Conservation (phyloP, 2,797 vertebrate genomes). For the Gallinago stenura region DNA sequence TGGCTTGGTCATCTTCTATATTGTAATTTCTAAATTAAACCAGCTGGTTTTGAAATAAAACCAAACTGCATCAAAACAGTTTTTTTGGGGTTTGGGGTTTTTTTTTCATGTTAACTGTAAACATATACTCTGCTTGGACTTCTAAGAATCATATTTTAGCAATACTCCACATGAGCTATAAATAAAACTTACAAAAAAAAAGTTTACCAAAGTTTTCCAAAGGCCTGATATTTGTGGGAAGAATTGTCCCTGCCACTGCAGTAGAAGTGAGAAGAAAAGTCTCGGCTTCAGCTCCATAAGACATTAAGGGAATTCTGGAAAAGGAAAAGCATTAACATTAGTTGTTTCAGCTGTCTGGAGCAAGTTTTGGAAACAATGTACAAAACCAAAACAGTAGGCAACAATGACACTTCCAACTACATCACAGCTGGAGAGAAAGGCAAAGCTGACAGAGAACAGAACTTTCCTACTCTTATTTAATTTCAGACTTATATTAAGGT, state of each 20-base stretch:
- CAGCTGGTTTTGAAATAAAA: neutral
- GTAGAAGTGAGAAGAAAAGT: conserved; percentile 78
- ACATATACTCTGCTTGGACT: neutral
- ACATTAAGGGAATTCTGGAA: conserved; percentile 76
- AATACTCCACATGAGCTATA: conserved; percentile 55
- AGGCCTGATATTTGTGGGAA: conserved; percentile 78
- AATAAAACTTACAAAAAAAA: conserved; percentile 79
- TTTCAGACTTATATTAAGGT: neutral
- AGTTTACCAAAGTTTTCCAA: conserved; percentile 89
- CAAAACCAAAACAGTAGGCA: neutral
- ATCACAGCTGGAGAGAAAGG: neutral
- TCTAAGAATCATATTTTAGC: neutral
- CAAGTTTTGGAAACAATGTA: neutral
- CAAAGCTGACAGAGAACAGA: neutral
- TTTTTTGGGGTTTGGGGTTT: no score
- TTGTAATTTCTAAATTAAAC: neutral
- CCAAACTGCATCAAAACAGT: neutral
- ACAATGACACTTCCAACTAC: neutral
- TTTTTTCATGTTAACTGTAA: neutral
- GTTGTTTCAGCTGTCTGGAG: neutral
- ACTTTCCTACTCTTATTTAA: neutral
- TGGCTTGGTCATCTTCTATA: neutral
- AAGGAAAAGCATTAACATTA: neutral
- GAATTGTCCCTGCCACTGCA: conserved; percentile 76
- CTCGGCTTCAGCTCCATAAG: conserved; percentile 68